These are phyloP conservation scores for Idris sp. DNA, from an alignment of 1,140 invertebrate species.

Conservation along the genomic window DNA sequence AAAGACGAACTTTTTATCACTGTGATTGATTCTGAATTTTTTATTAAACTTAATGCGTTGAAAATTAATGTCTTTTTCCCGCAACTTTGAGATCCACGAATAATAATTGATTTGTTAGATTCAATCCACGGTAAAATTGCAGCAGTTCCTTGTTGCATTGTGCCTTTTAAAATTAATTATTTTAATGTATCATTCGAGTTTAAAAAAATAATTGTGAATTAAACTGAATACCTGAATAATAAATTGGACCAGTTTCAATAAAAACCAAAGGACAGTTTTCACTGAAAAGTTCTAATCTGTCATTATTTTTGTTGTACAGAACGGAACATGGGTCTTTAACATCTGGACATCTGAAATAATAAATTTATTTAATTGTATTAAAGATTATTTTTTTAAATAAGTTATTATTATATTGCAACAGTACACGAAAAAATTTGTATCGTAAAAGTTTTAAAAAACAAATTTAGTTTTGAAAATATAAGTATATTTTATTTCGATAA, in stretches of 20 bases:
- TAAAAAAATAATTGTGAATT: too few species aligned
- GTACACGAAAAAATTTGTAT: too few species aligned
- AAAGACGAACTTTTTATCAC: conserved; percentile 70
- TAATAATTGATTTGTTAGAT: conserved; percentile 66
- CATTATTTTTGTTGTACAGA: conserved; percentile 69
- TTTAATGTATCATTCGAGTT: too few species aligned
- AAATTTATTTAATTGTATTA: neutral
- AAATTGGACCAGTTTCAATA: conserved; percentile 68
- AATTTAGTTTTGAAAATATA: too few species aligned
- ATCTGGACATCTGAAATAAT: conserved; percentile 71
- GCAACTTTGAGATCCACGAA: conserved; percentile 70
- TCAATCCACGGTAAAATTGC: conserved; percentile 71
- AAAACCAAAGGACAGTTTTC: conserved; percentile 50
- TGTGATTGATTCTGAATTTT: conserved; percentile 60
- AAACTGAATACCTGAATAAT: conserved; percentile 70
- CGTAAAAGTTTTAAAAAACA: too few species aligned
- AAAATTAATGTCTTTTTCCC: conserved; percentile 73
- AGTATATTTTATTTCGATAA: too few species aligned
- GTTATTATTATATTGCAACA: too few species aligned
- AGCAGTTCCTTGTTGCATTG: conserved; percentile 65
- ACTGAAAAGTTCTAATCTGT: conserved; percentile 67
- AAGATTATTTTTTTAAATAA: too few species aligned
- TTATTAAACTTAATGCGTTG: conserved; percentile 63
- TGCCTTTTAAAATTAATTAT: conserved; percentile 52
- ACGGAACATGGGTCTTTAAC: conserved; percentile 68